These are phyloP conservation scores for Gadopsis bispinosus DNA, from an alignment of 2,797 vertebrate genomes.

Conservation along the genomic window DNA sequence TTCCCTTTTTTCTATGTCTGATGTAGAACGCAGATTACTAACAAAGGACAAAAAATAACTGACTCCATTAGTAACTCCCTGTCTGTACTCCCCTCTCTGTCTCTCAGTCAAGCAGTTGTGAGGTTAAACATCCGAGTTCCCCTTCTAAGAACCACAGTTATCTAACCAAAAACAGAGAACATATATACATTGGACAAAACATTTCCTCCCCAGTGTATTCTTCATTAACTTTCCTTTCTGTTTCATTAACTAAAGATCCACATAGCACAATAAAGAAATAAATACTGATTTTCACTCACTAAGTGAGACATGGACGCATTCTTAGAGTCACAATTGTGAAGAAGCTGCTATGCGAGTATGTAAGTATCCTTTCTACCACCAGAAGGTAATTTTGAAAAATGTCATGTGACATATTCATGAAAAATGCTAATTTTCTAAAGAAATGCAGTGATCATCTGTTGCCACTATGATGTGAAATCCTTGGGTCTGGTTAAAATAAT, in stretches of 20 bases:
- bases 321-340: background rate
- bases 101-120: conserved; percentile 20
- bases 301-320: background rate
- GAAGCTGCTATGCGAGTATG: background rate
- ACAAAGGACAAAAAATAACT: conserved; percentile 31
- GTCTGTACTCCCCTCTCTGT: conserved; percentile 2
- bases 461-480: background rate
- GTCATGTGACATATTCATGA: background rate
- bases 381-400: background rate
- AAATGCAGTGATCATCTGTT: background rate
- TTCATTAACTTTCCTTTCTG: background rate
- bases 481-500: background rate
- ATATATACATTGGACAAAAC: background rate
- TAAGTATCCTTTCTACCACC: background rate
- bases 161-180: background rate
- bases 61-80: background rate
- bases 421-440: background rate
- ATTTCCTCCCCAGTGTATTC: background rate
- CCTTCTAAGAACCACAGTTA: background rate
- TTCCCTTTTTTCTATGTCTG: background rate
- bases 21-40: conserved; percentile 40
- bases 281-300: background rate
- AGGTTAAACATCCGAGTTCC: conserved; percentile 7
- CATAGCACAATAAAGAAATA: background rate
- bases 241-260: background rate